Percentiles rank a stretch among this genome's conserved stretches.
Conservation (phyloP, 53 echinoderm and acorn worm species). For the Glandiceps talaboti region DNA sequence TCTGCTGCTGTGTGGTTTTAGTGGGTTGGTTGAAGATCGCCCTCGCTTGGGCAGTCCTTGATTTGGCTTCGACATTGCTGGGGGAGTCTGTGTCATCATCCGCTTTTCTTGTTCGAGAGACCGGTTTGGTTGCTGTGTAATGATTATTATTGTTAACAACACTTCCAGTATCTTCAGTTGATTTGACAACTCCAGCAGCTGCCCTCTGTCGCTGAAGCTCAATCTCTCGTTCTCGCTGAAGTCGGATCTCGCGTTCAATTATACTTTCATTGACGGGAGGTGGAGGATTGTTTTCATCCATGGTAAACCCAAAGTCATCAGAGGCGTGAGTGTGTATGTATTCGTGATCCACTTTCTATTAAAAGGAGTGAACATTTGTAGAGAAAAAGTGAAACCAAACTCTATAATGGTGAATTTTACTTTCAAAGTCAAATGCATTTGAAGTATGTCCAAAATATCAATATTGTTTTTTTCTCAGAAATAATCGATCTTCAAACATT, state of each 20-base stretch:
- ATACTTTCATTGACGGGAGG: conserved; percentile 12
- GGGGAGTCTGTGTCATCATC: not conserved
- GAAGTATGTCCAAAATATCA: too few relatives aligned
- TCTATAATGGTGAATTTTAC: too few relatives aligned
- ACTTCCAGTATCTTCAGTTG: too few relatives aligned
- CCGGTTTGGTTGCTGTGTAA: not conserved
- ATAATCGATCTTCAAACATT: too few relatives aligned
- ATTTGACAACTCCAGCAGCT: not conserved
- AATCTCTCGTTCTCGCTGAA: conserved; percentile 17
- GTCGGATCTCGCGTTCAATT: conserved; percentile 14
- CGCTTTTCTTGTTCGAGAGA: not conserved
- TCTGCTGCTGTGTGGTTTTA: not conserved
- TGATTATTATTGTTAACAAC: not conserved
- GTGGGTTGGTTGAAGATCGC: not conserved
- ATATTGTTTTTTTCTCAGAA: too few relatives aligned
- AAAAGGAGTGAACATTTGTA: too few relatives aligned
- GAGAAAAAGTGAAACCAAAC: too few relatives aligned
- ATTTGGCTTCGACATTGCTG: not conserved
- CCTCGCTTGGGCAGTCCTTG: not conserved
- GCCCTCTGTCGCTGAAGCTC: not conserved
- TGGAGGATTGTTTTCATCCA: not conserved
- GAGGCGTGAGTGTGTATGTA: not conserved
- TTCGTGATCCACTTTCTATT: not conserved
- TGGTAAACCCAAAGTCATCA: not conserved
- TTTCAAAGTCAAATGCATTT: too few relatives aligned